Percentiles rank a stretch among this genome's conserved stretches.
phyloP scores from a whole-genome alignment of 2,797 vertebrate species.

The Macrochelys suwanniensis region DNA sequence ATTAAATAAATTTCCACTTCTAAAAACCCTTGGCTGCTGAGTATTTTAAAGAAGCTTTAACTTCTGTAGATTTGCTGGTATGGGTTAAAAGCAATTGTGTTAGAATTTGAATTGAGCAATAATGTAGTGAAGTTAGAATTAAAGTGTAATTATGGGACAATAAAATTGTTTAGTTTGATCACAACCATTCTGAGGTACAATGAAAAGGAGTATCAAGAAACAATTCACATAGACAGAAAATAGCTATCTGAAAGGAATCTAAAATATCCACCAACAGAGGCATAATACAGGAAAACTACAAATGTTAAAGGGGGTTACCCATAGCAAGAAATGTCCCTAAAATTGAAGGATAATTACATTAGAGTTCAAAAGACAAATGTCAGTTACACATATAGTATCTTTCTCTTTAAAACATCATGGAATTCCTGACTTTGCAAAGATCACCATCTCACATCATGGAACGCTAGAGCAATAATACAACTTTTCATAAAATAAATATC shows the following conservation, averaged over 20 bases:
- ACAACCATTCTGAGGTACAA: not conserved
- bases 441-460: not conserved
- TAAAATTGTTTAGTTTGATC: not conserved
- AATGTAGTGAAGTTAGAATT: not conserved
- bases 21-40: not conserved
- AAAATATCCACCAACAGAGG: not conserved
- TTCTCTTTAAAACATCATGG: not conserved
- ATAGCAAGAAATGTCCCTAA: not conserved
- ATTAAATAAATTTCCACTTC: not conserved
- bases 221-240: not conserved
- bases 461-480: not conserved
- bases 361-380: not conserved
- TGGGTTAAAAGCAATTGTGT: not conserved
- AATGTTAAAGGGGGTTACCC: not conserved
- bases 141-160: not conserved
- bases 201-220: not conserved
- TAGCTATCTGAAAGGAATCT: not conserved
- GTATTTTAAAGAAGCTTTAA: not conserved
- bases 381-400: not conserved
- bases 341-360: not conserved
- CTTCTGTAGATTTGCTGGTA: accelerated
- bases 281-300: not conserved
- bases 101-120: not conserved
- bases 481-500: not conserved
- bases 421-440: conserved; percentile 35